phyloP scores from a whole-genome alignment of 2,888 invertebrate species.

The Halocaridina rubra region DNA sequence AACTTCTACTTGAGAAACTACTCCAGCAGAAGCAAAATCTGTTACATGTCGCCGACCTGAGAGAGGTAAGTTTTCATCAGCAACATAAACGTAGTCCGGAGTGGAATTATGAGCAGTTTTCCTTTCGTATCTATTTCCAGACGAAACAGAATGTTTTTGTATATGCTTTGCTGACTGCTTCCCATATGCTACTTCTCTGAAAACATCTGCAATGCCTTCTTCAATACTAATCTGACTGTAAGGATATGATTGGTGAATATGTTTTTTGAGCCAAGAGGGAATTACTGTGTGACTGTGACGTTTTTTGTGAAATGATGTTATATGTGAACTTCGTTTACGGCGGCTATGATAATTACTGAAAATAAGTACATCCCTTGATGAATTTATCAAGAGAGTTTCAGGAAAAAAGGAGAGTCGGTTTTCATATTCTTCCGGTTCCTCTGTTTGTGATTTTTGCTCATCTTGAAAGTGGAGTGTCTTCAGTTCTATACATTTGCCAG shows the following conservation, averaged over 20 bases:
- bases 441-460: neutral
- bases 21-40: neutral
- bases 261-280: constrained; percentile 6
- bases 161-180: neutral
- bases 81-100: constrained; percentile 22
- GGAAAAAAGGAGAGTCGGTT: neutral
- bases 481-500: no score
- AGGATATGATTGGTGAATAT: neutral
- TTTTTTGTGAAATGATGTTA: neutral
- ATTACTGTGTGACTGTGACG: neutral
- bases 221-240: neutral
- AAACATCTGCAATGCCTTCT: constrained; percentile 55
- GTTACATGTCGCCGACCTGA: neutral
- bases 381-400: neutral
- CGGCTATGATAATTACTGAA: no score
- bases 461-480: neutral
- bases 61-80: neutral
- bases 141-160: neutral
- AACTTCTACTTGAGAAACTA: neutral
- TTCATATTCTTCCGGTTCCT: neutral
- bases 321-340: neutral
- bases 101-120: constrained; percentile 22
- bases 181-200: constrained; percentile 55
- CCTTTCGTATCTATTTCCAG: constrained; percentile 27
- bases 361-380: no score